These are phyloP conservation scores for Perca flavescens DNA, from an alignment of 2,113 vertebrate genomes.

Conservation along the genomic window DNA sequence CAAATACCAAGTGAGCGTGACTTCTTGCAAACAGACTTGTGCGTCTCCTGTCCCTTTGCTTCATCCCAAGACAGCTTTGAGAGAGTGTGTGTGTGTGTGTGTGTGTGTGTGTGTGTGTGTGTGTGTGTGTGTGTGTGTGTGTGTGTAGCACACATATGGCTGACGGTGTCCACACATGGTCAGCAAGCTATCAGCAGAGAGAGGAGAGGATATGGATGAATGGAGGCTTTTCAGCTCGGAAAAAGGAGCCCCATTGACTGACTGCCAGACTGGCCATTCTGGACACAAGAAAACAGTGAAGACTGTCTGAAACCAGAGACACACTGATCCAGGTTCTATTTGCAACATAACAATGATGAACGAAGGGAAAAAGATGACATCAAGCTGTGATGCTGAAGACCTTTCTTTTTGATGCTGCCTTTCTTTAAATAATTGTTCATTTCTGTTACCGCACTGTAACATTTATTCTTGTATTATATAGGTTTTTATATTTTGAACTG, in stretches of 20 bases:
- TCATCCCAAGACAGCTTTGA: neutral
- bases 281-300: conserved; percentile 1
- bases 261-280: conserved; percentile 7
- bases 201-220: conserved; percentile 40
- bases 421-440: too few relatives aligned
- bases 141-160: conserved; percentile 30
- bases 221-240: conserved; percentile 53
- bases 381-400: too few relatives aligned
- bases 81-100: too few relatives aligned
- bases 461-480: too few relatives aligned
- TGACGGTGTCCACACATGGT: conserved; percentile 38
- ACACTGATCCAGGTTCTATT: neutral
- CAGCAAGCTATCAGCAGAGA: conserved; percentile 43
- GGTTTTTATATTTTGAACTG: too few relatives aligned
- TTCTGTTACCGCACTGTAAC: too few relatives aligned
- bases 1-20: neutral
- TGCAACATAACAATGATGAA: neutral
- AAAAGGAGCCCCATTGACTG: conserved; percentile 49
- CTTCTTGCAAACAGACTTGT: conserved; percentile 1
- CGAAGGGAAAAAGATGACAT: neutral
- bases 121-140: neutral
- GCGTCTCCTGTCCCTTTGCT: neutral
- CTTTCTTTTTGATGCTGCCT: too few relatives aligned
- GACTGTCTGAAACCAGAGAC: neutral
- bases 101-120: neutral